These are phyloP conservation scores for Cynocephalus volans DNA, from an alignment of 2,113 vertebrate genomes.

Conservation along the genomic window DNA sequence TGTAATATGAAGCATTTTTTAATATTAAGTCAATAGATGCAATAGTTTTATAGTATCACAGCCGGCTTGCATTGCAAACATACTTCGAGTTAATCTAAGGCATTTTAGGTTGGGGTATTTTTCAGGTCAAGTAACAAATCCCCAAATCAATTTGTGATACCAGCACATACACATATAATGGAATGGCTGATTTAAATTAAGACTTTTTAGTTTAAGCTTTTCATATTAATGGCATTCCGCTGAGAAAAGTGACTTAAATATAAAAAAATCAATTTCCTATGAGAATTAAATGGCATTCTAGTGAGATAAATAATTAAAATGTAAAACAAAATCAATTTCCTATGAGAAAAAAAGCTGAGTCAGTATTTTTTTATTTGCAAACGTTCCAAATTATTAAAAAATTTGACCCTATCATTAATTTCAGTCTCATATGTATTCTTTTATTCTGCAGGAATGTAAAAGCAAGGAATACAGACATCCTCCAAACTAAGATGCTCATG, in stretches of 20 bases:
- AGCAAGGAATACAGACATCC: not conserved
- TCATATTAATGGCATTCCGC: not conserved
- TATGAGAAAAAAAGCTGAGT: not conserved
- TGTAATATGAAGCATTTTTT: not conserved
- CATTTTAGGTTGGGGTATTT: not conserved
- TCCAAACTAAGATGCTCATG: not conserved
- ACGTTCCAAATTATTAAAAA: not conserved
- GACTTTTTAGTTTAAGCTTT: not conserved
- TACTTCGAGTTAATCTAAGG: not conserved
- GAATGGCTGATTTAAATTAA: conserved; percentile 21
- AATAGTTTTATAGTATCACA: not conserved
- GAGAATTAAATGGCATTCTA: not conserved
- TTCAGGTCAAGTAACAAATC: conserved; percentile 45
- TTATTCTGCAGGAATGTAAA: not conserved
- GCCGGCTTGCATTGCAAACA: not conserved
- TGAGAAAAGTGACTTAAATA: conserved; percentile 14
- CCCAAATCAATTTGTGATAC: conserved; percentile 17
- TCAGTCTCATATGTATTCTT: not conserved
- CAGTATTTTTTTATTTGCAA: not conserved
- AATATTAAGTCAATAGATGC: not conserved
- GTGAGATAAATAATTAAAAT: conserved; percentile 20
- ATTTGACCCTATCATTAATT: not conserved
- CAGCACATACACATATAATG: not conserved
- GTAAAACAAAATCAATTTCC: not conserved
- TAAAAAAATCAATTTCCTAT: not conserved